Evolutionary conservation across 1,140 invertebrate species (phyloP).

Genomic region (Drosophila varians): DNA sequence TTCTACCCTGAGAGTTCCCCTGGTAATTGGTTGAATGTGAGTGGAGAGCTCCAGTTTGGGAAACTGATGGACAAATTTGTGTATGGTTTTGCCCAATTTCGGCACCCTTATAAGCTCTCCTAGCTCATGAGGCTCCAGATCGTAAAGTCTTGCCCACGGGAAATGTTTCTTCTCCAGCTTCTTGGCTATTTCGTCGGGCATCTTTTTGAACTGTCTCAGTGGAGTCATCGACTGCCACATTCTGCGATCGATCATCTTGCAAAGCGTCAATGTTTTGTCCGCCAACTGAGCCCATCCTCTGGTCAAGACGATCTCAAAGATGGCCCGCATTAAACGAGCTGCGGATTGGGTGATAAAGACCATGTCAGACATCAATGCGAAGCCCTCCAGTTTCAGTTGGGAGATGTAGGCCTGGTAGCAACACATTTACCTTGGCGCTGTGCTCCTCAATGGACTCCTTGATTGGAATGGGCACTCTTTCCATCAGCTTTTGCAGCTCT

Average conservation of each 20-base stretch:
- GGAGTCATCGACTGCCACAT: conserved; percentile 99
- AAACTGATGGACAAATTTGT: conserved; percentile 99
- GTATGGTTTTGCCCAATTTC: conserved; percentile 98
- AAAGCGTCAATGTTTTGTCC: conserved; percentile 97
- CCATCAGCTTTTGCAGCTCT: conserved; percentile 98
- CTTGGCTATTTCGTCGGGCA: conserved; percentile 98
- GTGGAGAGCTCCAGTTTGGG: conserved; percentile 97
- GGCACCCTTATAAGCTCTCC: conserved; percentile 98
- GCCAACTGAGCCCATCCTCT: conserved; percentile 98
- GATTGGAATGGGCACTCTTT: conserved; percentile 98
- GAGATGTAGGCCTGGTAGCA: conserved; percentile 99
- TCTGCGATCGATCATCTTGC: conserved; percentile 99
- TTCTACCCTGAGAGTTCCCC: conserved; percentile 97
- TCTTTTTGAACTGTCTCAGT: conserved; percentile 98
- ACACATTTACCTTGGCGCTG: conserved; percentile 96
- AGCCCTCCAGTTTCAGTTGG: conserved; percentile 98
- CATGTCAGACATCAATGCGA: conserved; percentile 99
- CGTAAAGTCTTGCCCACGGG: conserved; percentile 96
- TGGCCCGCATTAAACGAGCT: conserved; percentile 96
- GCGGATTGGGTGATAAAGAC: conserved; percentile 99
- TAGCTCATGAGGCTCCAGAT: conserved; percentile 98
- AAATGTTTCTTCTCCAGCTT: conserved; percentile 99
- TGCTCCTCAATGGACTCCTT: conserved; percentile 99
- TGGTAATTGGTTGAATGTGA: conserved; percentile 98
- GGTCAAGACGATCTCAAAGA: conserved; percentile 96